phyloP scores from a whole-genome alignment of 1,140 invertebrate species.

The Anastrepha obliqua region DNA sequence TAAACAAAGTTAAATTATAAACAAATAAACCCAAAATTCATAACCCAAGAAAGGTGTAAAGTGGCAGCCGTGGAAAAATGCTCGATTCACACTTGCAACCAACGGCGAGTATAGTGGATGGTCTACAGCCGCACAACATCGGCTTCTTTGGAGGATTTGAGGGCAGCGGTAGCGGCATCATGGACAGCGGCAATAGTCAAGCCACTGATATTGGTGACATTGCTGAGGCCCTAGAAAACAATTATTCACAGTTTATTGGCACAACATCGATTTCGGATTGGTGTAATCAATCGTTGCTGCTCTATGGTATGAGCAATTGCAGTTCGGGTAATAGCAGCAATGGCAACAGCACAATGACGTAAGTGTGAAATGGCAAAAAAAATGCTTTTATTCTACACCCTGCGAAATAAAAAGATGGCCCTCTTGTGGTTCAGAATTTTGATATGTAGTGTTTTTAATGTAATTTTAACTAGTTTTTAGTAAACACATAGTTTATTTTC shows the following conservation, averaged over 20 bases:
- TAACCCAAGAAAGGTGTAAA: background rate
- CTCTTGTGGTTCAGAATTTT: no score
- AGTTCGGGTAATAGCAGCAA: background rate
- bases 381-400: no score
- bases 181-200: background rate
- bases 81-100: background rate
- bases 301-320: background rate
- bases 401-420: no score
- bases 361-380: background rate
- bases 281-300: conserved; percentile 42
- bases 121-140: background rate
- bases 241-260: conserved; percentile 25
- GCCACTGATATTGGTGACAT: background rate
- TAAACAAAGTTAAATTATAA: background rate
- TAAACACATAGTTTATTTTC: no score
- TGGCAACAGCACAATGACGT: background rate
- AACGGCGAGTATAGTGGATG: background rate
- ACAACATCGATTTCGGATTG: background rate
- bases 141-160: background rate
- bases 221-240: background rate
- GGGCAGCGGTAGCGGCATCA: background rate
- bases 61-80: background rate
- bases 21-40: background rate
- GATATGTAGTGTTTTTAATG: no score
- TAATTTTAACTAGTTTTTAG: no score